phyloP scores from a whole-genome alignment of 1,140 invertebrate genomes.

The Drosophila saltans region DNA sequence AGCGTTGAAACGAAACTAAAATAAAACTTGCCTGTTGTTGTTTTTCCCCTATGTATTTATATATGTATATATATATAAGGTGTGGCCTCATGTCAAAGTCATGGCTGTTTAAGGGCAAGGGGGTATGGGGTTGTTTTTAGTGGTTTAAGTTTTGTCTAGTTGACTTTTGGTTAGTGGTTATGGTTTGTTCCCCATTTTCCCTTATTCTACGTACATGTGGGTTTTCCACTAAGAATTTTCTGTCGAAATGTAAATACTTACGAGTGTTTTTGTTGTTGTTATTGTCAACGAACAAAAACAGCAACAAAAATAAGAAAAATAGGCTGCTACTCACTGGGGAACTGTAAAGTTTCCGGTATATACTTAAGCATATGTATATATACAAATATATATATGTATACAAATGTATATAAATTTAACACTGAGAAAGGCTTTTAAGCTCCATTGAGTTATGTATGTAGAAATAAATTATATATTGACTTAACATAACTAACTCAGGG shows the following conservation, averaged over 20 bases:
- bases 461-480: not conserved
- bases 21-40: conserved; percentile 30
- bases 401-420: conserved; percentile 7
- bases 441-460: not conserved
- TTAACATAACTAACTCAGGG: not conserved
- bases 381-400: not conserved
- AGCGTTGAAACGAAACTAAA: conserved; percentile 10
- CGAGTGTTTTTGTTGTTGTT: conserved; percentile 24
- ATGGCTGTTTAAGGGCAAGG: not conserved
- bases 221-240: conserved; percentile 60
- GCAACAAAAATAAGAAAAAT: not conserved
- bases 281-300: conserved; percentile 38
- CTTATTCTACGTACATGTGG: conserved; percentile 38
- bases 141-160: not conserved
- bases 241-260: conserved; percentile 48
- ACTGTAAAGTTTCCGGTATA: conserved; percentile 43
- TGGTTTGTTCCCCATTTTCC: conserved; percentile 1
- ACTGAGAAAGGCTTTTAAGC: conserved; percentile 12
- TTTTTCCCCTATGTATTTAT: not conserved
- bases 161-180: conserved; percentile 8
- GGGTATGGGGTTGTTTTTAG: not conserved
- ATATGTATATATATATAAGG: conserved; percentile 2
- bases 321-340: conserved; percentile 28
- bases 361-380: not conserved
- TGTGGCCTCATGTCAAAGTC: conserved; percentile 35